Percentiles rank a stretch among this genome's conserved stretches.
These are phyloP conservation scores for Cosmorhoe ocellata DNA, from an alignment of 2,888 invertebrate genomes.

Conservation along the genomic window DNA sequence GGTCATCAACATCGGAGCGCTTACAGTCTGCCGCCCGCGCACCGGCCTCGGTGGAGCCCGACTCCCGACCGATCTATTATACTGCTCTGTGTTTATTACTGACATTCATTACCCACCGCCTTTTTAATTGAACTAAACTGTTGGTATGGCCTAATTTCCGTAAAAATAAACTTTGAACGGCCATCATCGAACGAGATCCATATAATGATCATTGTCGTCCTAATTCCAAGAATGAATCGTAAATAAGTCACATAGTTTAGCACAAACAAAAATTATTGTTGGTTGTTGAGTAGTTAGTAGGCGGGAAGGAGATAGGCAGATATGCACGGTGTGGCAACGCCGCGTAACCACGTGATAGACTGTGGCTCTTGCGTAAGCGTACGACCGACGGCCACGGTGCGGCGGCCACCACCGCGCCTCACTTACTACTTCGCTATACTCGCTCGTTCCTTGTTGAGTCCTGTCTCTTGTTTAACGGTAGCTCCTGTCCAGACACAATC, in stretches of 20 bases:
- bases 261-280: conserved; percentile 75
- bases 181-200: conserved; percentile 34
- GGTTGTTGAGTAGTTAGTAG: conserved; percentile 61
- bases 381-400: conserved; percentile 67
- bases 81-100: conserved; percentile 5
- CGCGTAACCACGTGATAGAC: conserved; percentile 75
- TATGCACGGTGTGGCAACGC: conserved; percentile 68
- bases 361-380: conserved; percentile 79
- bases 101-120: conserved; percentile 10
- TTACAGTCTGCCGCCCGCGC: neutral
- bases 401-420: conserved; percentile 41
- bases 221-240: conserved; percentile 70
- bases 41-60: neutral
- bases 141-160: conserved; percentile 12
- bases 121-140: conserved; percentile 11
- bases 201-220: conserved; percentile 54
- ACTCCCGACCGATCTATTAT: neutral
- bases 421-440: conserved; percentile 42
- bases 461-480: conserved; percentile 6
- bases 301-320: conserved; percentile 62
- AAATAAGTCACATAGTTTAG: conserved; percentile 74
- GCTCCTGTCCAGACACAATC: no score
- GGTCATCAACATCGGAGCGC: conserved; percentile 62
- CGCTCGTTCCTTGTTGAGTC: conserved; percentile 19
- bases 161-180: conserved; percentile 10